Evolutionary conservation across 2,113 vertebrate species (phyloP).

Genomic region (Bufo gargarizans): DNA sequence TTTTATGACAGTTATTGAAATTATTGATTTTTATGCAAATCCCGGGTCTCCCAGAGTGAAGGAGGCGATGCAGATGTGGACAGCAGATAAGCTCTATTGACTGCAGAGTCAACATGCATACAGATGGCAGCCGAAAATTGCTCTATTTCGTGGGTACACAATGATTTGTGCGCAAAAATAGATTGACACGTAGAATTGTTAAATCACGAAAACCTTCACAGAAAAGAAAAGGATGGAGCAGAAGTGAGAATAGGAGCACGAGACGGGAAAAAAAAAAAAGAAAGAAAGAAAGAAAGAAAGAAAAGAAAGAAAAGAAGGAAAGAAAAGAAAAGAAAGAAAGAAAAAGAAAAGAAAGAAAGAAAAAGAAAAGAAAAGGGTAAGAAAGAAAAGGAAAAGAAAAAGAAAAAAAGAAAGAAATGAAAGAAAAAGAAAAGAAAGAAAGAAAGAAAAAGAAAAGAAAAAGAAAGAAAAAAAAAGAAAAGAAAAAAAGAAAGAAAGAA

Average conservation of each 20-base stretch:
- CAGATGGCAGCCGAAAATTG: slow-evolving; percentile 27
- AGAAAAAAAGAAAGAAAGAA: too few species aligned
- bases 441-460: too few species aligned
- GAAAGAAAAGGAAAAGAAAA: too few species aligned
- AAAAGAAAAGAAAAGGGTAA: too few species aligned
- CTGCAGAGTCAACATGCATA: slow-evolving; percentile 30
- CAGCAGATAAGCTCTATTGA: slow-evolving; percentile 48
- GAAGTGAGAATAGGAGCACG: not conserved
- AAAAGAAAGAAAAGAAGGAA: too few species aligned
- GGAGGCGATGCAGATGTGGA: slow-evolving; percentile 14
- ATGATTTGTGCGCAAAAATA: not conserved
- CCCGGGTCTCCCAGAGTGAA: slow-evolving; percentile 9
- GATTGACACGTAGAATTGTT: slow-evolving; percentile 30
- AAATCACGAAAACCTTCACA: not conserved
- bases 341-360: too few species aligned
- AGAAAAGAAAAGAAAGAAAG: too few species aligned
- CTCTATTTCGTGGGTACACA: slow-evolving; percentile 4
- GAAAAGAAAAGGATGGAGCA: not conserved
- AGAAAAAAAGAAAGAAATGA: too few species aligned
- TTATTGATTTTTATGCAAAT: slow-evolving; percentile 58
- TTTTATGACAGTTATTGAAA: slow-evolving; percentile 57
- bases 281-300: too few species aligned
- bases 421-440: too few species aligned
- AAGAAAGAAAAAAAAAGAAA: too few species aligned
- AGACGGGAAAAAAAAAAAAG: too few species aligned